phyloP scores from a whole-genome alignment of 2,888 invertebrate genomes.

The Euphydryas editha region DNA sequence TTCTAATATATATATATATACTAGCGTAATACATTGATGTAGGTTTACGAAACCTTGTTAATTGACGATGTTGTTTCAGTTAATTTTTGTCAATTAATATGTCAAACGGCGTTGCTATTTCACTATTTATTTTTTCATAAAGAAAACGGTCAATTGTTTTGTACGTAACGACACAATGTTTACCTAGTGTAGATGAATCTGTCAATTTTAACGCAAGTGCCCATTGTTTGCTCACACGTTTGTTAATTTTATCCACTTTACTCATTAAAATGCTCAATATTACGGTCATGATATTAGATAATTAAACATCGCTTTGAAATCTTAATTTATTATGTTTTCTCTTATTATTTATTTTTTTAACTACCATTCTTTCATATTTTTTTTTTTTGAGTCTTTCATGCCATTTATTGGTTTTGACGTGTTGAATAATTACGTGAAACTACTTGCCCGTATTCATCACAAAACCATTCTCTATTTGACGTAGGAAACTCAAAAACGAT shows the following conservation, averaged over 20 bases:
- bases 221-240: slow-evolving; percentile 74
- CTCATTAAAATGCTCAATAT: slow-evolving; percentile 82
- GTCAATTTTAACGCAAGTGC: slow-evolving; percentile 76
- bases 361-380: slow-evolving; percentile 2
- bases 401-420: slow-evolving; percentile 26
- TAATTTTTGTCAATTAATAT: slow-evolving; percentile 79
- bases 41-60: slow-evolving; percentile 72
- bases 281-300: slow-evolving; percentile 78
- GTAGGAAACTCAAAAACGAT: slow-evolving; percentile 53
- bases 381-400: slow-evolving; percentile 17
- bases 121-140: slow-evolving; percentile 49
- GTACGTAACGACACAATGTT: slow-evolving; percentile 30
- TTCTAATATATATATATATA: slow-evolving; percentile 42
- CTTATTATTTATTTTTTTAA: slow-evolving; percentile 54
- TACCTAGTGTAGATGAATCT: slow-evolving; percentile 50
- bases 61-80: slow-evolving; percentile 70
- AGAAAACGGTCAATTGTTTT: slow-evolving; percentile 41
- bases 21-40: slow-evolving; percentile 51
- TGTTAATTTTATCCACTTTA: slow-evolving; percentile 65
- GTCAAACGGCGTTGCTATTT: slow-evolving; percentile 64
- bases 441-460: slow-evolving; percentile 44
- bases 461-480: slow-evolving; percentile 30
- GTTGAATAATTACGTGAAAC: slow-evolving; percentile 32
- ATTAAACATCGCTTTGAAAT: slow-evolving; percentile 56
- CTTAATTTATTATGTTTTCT: slow-evolving; percentile 66